Evolutionary conservation across 2,888 invertebrate genomes (phyloP).

Genomic region (Sylvicola cinctus): DNA sequence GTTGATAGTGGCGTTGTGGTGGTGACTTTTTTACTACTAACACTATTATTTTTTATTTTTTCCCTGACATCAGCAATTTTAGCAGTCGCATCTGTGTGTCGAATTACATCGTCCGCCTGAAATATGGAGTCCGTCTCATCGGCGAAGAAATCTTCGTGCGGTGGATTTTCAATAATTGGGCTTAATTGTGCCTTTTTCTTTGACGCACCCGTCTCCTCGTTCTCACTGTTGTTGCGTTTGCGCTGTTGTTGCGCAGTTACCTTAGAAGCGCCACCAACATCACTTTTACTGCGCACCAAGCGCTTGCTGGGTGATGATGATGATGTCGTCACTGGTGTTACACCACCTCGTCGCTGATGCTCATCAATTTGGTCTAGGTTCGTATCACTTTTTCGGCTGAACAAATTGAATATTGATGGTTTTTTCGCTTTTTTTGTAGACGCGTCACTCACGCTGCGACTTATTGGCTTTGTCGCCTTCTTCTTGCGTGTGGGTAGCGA

Average conservation of each 20-base stretch:
- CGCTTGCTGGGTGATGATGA: conserved; percentile 28
- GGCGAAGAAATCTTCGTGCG: conserved; percentile 45
- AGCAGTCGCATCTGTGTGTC: too few relatives aligned
- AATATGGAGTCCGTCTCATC: too few relatives aligned
- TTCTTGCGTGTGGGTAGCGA: conserved; percentile 44
- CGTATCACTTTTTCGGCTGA: conserved; percentile 35
- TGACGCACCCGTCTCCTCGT: conserved; percentile 33
- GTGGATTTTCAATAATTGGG: conserved; percentile 59
- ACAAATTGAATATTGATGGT: conserved; percentile 43
- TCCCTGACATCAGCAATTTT: not conserved
- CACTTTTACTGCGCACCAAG: conserved; percentile 40
- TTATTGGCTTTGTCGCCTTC: conserved; percentile 26
- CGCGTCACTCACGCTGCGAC: conserved; percentile 36
- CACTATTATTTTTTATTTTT: not conserved
- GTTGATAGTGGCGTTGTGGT: not conserved
- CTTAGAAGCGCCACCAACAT: conserved; percentile 34
- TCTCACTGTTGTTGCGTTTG: conserved; percentile 38
- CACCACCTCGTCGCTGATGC: not conserved
- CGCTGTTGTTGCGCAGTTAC: conserved; percentile 20
- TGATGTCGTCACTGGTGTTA: conserved; percentile 22
- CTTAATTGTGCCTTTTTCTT: conserved; percentile 49
- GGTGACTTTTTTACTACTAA: not conserved
- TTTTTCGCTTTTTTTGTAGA: conserved; percentile 29
- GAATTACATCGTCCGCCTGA: too few relatives aligned
- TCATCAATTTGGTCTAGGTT: conserved; percentile 21